Evolutionary conservation across 2,888 invertebrate genomes (phyloP).

Genomic region (Halictus quadricinctus): DNA sequence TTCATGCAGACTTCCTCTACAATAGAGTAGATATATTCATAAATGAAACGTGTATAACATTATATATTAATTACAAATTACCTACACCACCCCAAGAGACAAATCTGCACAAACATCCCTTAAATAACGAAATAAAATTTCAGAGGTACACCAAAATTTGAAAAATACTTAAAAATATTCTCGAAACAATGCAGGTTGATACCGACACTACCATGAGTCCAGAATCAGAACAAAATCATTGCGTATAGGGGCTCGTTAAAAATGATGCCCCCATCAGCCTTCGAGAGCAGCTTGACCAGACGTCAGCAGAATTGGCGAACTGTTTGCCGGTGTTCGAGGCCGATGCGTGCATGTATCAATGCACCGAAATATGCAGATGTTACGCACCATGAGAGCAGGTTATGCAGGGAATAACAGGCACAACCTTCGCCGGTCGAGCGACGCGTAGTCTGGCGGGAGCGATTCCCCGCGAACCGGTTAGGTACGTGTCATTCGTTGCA

Average conservation of each 20-base stretch:
- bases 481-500: constrained; percentile 79
- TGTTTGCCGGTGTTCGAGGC: neutral
- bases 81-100: neutral
- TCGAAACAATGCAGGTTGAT: neutral
- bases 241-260: neutral
- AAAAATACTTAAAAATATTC: neutral
- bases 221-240: neutral
- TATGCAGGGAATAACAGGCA: constrained; percentile 62
- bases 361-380: constrained; percentile 69
- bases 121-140: neutral
- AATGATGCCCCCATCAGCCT: neutral
- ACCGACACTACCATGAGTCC: neutral
- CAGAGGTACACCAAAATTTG: neutral
- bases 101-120: neutral
- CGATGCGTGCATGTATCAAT: neutral
- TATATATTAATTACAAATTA: too few relatives aligned
- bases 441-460: constrained; percentile 67
- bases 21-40: neutral
- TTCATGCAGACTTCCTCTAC: neutral
- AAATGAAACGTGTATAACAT: neutral
- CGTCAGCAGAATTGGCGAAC: constrained; percentile 13
- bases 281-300: neutral
- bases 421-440: constrained; percentile 63
- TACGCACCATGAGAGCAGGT: constrained; percentile 67
- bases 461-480: constrained; percentile 75